These are phyloP conservation scores for Cirrhinus mrigala DNA, from an alignment of 2,797 vertebrate species.

Conservation along the genomic window DNA sequence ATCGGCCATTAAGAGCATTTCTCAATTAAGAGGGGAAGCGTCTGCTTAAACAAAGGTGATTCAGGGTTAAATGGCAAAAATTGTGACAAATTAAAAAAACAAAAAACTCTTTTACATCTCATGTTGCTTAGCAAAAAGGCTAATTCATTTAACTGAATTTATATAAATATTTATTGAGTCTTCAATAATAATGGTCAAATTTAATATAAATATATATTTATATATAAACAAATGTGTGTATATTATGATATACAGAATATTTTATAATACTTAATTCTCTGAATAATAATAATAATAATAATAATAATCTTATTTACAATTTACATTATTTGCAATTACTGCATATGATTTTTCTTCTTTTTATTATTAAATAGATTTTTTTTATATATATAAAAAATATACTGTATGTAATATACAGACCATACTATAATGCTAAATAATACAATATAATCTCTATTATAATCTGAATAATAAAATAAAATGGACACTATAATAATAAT, in stretches of 20 bases:
- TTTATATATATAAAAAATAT: no score
- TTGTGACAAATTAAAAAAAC: not conserved
- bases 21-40: not conserved
- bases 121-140: not conserved
- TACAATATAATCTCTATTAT: no score
- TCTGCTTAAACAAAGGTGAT: not conserved
- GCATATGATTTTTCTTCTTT: not conserved
- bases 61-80: not conserved
- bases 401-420: no score
- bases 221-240: no score
- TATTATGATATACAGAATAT: no score
- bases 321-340: not conserved
- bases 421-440: no score
- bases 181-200: not conserved
- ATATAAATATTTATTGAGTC: not conserved
- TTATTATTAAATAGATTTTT: not conserved
- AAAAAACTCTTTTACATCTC: not conserved
- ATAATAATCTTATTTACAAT: not conserved
- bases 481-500: no score
- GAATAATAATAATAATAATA: not conserved
- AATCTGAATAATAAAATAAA: no score
- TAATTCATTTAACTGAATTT: not conserved
- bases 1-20: conserved; percentile 5
- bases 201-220: not conserved
- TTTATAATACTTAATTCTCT: no score